phyloP scores from a whole-genome alignment of 2,113 vertebrate species.

The Thamnaconus septentrionalis region DNA sequence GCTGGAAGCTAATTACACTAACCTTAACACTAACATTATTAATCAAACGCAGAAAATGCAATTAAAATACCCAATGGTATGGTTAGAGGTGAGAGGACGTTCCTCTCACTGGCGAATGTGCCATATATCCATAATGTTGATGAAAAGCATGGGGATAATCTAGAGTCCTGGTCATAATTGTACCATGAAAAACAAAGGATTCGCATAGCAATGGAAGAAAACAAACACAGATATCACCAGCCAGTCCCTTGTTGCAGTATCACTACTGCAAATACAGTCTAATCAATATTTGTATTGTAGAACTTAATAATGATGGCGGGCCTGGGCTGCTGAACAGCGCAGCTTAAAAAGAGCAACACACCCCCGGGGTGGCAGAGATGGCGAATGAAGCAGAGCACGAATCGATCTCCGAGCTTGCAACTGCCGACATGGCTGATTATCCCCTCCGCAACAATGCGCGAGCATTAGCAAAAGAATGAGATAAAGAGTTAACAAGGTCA shows the following conservation, averaged over 20 bases:
- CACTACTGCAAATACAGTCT: slow-evolving; percentile 33
- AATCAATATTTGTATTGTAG: slow-evolving; percentile 68
- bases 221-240: slow-evolving; percentile 10
- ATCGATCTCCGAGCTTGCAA: slow-evolving; percentile 56
- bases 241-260: slow-evolving; percentile 15
- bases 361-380: slow-evolving; percentile 48
- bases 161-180: too few relatives aligned
- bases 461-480: slow-evolving; percentile 31
- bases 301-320: slow-evolving; percentile 54
- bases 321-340: slow-evolving; percentile 28
- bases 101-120: too few relatives aligned
- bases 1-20: too few relatives aligned
- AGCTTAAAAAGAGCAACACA: slow-evolving; percentile 39
- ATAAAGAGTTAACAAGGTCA: slow-evolving; percentile 54
- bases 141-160: too few relatives aligned
- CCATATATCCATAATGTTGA: too few relatives aligned
- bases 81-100: too few relatives aligned
- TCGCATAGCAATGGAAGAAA: neutral
- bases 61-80: too few relatives aligned
- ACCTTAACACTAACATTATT: too few relatives aligned
- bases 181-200: neutral
- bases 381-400: slow-evolving; percentile 56
- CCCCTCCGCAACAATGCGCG: slow-evolving; percentile 19
- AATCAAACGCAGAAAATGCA: too few relatives aligned
- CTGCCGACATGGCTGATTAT: slow-evolving; percentile 56